phyloP scores from a whole-genome alignment of 2,888 invertebrate genomes.

The Andrena chrysosceles region DNA sequence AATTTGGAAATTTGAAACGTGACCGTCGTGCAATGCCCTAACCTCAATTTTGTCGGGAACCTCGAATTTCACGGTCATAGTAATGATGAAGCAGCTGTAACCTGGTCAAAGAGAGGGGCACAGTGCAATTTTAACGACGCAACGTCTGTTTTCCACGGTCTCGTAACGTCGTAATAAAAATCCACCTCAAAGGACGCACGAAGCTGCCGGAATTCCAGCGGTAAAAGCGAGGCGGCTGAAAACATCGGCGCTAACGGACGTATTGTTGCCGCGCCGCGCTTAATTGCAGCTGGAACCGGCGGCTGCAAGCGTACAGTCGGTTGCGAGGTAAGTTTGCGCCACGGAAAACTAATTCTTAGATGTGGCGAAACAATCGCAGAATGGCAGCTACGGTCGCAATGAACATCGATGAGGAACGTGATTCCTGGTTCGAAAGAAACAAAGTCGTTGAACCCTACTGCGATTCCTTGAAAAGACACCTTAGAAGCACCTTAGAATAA shows the following conservation, averaged over 20 bases:
- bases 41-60: too few species aligned
- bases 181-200: not conserved
- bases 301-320: not conserved
- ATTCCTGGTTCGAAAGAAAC: too few species aligned
- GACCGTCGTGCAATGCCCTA: too few species aligned
- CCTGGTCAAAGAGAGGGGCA: not conserved
- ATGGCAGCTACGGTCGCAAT: too few species aligned
- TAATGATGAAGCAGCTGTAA: not conserved
- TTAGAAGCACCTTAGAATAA: too few species aligned
- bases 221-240: not conserved
- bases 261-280: not conserved
- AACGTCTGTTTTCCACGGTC: not conserved
- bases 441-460: too few species aligned
- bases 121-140: not conserved
- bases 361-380: not conserved
- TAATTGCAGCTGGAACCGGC: not conserved
- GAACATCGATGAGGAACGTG: too few species aligned
- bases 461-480: too few species aligned
- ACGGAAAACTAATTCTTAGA: not conserved
- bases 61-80: too few species aligned
- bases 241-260: not conserved
- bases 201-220: not conserved
- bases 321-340: not conserved
- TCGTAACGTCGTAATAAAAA: not conserved
- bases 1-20: too few species aligned